Percentiles rank a stretch among this genome's conserved stretches.
phyloP scores from a whole-genome alignment of 2,113 vertebrate genomes.

The Bombycilla garrulus region DNA sequence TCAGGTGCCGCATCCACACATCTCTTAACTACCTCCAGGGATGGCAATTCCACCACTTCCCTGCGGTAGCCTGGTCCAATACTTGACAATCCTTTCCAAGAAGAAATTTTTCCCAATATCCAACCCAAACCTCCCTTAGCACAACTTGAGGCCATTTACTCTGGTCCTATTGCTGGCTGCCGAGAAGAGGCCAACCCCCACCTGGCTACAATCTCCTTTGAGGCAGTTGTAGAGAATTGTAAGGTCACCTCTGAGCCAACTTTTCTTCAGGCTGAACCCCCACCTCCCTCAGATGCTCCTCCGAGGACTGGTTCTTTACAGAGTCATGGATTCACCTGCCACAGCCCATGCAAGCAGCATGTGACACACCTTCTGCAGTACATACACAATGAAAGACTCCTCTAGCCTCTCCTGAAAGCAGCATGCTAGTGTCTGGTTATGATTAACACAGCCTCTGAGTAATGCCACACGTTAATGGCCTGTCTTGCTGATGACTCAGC shows the following conservation, averaged over 20 bases:
- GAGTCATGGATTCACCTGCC: neutral
- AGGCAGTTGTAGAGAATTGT: accelerated
- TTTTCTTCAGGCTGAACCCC: neutral
- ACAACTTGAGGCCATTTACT: neutral
- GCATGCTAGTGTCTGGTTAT: neutral
- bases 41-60: neutral
- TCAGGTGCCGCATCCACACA: neutral
- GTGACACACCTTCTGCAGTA: neutral
- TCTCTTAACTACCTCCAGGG: neutral
- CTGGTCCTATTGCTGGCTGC: neutral
- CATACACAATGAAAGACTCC: neutral
- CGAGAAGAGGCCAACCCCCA: neutral
- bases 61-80: neutral
- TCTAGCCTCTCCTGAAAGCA: neutral
- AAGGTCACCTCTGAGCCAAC: neutral
- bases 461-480: neutral
- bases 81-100: neutral
- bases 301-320: neutral
- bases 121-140: neutral
- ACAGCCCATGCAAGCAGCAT: neutral
- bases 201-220: neutral
- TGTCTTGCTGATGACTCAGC: neutral
- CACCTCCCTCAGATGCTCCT: neutral
- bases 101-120: neutral
- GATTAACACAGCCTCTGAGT: neutral